These are phyloP conservation scores for Falco novaeseelandiae DNA, from an alignment of 2,797 vertebrate genomes.

Conservation along the genomic window DNA sequence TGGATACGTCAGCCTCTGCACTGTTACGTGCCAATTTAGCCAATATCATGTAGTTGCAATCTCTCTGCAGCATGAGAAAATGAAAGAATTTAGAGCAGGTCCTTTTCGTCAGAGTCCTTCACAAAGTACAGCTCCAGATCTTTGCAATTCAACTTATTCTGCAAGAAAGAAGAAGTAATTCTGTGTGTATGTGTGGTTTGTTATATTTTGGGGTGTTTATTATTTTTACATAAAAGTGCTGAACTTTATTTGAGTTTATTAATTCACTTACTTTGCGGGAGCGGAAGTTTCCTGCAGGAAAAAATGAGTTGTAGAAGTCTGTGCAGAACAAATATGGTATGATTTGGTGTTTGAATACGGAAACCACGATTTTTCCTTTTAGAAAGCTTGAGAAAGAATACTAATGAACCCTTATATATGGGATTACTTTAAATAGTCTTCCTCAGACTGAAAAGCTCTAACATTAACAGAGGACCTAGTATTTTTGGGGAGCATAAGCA, in stretches of 20 bases:
- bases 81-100: neutral
- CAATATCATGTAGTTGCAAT: neutral
- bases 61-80: neutral
- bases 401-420: neutral
- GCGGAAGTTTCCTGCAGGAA: neutral
- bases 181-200: neutral
- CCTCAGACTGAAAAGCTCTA: neutral
- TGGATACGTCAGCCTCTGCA: neutral
- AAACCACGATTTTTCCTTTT: neutral
- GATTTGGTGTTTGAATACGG: neutral
- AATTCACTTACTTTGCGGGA: neutral
- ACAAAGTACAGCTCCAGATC: neutral
- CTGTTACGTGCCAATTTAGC: slow-evolving; percentile 14
- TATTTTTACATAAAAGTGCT: neutral
- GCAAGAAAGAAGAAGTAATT: neutral
- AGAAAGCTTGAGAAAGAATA: neutral
- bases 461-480: neutral
- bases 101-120: neutral
- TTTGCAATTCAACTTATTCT: neutral
- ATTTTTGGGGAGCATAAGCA: neutral
- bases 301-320: neutral
- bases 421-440: neutral
- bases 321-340: neutral
- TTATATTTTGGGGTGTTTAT: neutral
- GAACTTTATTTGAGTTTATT: neutral